Evolutionary conservation across 2,888 invertebrate genomes (phyloP).

Genomic region (Boloria euphrosyne): DNA sequence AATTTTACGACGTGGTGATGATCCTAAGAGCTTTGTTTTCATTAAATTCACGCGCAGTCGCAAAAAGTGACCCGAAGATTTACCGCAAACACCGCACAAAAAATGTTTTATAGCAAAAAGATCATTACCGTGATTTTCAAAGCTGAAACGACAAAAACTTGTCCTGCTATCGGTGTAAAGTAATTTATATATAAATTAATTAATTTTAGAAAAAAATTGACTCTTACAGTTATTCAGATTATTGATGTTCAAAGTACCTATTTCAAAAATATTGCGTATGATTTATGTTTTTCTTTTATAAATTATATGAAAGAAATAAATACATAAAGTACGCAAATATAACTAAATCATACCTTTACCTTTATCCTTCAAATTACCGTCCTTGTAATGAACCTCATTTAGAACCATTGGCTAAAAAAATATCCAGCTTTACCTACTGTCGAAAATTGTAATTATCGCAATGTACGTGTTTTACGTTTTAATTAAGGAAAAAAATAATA

Average conservation of each 20-base stretch:
- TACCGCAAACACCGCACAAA: conserved; percentile 12
- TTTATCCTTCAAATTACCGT: conserved; percentile 12
- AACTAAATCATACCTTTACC: conserved; percentile 8
- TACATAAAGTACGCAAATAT: neutral
- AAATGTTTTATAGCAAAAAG: conserved; percentile 25
- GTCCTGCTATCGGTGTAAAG: conserved; percentile 11
- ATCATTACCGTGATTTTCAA: conserved; percentile 19
- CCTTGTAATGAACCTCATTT: conserved; percentile 19
- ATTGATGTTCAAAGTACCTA: too few relatives aligned
- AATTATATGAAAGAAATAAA: too few relatives aligned
- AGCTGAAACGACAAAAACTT: conserved; percentile 21
- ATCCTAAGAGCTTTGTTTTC: conserved; percentile 16
- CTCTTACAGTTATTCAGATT: neutral
- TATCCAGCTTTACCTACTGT: conserved; percentile 1
- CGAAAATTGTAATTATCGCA: conserved; percentile 13
- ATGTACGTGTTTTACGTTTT: conserved; percentile 16
- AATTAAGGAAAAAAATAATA: conserved; percentile 5
- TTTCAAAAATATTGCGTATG: too few relatives aligned
- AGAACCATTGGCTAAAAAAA: conserved; percentile 16
- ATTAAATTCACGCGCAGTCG: conserved; percentile 21
- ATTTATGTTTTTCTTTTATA: too few relatives aligned
- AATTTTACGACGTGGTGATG: conserved; percentile 8
- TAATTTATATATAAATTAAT: conserved; percentile 11
- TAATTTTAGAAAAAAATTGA: neutral
- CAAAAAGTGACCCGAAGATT: conserved; percentile 16